Conservation (phyloP, 1,140 invertebrate genomes). For the Ruditapes philippinarum region DNA sequence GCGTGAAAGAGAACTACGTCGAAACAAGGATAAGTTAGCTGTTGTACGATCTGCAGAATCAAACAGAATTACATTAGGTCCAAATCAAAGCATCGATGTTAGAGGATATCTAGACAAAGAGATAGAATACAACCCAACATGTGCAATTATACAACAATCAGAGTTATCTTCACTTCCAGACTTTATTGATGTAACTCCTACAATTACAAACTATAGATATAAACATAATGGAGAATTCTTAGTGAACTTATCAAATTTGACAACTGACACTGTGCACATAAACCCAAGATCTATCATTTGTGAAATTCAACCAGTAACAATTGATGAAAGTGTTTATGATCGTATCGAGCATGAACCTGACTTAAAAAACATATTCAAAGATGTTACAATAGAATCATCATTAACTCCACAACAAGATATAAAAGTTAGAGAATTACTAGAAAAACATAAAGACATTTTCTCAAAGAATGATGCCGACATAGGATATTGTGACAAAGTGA, state of each 20-base stretch:
- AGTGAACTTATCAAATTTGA: slow-evolving; percentile 54
- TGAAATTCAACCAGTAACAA: slow-evolving; percentile 64
- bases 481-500: slow-evolving; percentile 20
- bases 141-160: too few species aligned
- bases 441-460: slow-evolving; percentile 31
- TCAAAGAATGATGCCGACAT: slow-evolving; percentile 50
- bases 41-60: slow-evolving; percentile 31
- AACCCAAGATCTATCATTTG: slow-evolving; percentile 50
- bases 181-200: slow-evolving; percentile 60
- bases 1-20: slow-evolving; percentile 34
- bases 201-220: slow-evolving; percentile 31
- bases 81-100: slow-evolving; percentile 51
- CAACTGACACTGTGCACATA: slow-evolving; percentile 50
- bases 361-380: background rate
- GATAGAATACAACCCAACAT: too few species aligned
- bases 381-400: background rate
- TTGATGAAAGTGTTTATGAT: slow-evolving; percentile 20
- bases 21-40: slow-evolving; percentile 25
- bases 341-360: background rate
- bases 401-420: background rate
- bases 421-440: background rate
- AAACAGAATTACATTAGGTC: slow-evolving; percentile 26
- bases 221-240: background rate
- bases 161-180: too few species aligned
- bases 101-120: slow-evolving; percentile 2